Evolutionary conservation across 1,140 invertebrate genomes (phyloP).

Genomic region (Palaemon carinicauda): DNA sequence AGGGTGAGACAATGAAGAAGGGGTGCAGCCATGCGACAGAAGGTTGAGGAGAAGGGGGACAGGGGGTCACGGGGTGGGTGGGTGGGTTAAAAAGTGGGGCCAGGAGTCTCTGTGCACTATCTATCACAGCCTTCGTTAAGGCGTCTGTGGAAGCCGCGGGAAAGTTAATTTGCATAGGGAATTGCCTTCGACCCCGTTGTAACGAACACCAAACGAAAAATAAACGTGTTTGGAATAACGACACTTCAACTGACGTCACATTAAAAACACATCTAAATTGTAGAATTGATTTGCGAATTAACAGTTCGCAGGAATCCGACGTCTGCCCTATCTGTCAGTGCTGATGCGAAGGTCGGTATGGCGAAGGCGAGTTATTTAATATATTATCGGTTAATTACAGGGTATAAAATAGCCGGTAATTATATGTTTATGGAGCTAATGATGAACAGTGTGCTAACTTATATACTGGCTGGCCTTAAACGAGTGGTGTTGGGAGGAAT

Average conservation of each 20-base stretch:
- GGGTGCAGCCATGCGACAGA: background rate
- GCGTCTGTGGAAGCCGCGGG: background rate
- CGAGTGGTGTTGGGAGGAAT: slow-evolving; percentile 7
- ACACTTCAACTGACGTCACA: background rate
- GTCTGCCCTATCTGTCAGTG: background rate
- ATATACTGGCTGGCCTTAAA: slow-evolving; percentile 35
- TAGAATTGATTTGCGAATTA: too few species aligned
- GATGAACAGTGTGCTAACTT: slow-evolving; percentile 52
- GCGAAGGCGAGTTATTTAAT: slow-evolving; percentile 23
- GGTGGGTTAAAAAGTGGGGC: background rate
- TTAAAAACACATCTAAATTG: background rate
- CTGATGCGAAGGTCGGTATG: background rate
- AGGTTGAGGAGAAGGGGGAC: background rate
- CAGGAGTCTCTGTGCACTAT: background rate
- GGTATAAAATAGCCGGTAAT: slow-evolving; percentile 49
- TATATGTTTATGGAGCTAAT: slow-evolving; percentile 49
- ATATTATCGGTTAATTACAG: slow-evolving; percentile 49
- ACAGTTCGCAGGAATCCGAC: background rate
- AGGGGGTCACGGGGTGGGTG: background rate
- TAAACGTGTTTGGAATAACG: background rate
- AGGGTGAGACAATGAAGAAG: background rate
- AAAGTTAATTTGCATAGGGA: slow-evolving; percentile 45
- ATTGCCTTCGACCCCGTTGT: slow-evolving; percentile 36
- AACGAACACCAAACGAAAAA: background rate
- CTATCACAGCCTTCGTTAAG: slow-evolving; percentile 26